Conservation (phyloP, 2,888 invertebrate genomes). For the Chrysodeixis includens region DNA sequence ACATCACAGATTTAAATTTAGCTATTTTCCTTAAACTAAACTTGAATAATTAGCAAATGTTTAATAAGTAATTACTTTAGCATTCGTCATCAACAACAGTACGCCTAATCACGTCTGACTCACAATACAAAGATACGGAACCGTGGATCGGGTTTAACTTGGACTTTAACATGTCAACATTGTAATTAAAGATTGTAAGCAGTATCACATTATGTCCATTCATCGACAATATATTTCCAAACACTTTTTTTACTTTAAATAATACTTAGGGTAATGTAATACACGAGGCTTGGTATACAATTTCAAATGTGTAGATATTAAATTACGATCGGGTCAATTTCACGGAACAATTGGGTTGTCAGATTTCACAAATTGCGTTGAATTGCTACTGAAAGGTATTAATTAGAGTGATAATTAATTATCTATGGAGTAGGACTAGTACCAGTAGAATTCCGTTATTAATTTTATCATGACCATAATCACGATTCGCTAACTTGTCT, state of each 20-base stretch:
- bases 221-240: conserved; percentile 20
- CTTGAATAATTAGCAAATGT: conserved; percentile 25
- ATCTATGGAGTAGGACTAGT: neutral
- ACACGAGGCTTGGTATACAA: conserved; percentile 31
- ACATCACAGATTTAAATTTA: conserved; percentile 37
- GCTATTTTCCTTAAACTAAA: conserved; percentile 25
- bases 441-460: neutral
- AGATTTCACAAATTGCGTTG: conserved; percentile 14
- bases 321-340: conserved; percentile 35
- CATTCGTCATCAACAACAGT: conserved; percentile 24
- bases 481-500: no score
- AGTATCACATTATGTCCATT: conserved; percentile 32
- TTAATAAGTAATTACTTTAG: conserved; percentile 23
- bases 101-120: conserved; percentile 38
- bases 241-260: conserved; percentile 27
- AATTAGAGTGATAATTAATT: neutral
- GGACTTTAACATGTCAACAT: conserved; percentile 44
- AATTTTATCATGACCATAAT: neutral
- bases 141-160: conserved; percentile 14
- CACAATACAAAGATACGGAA: conserved; percentile 23
- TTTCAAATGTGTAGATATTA: conserved; percentile 37
- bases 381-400: neutral
- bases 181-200: conserved; percentile 37
- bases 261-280: conserved; percentile 29
- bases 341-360: conserved; percentile 30